Percentiles rank a stretch among this genome's conserved stretches.
These are phyloP conservation scores for Phalera bucephala DNA, from an alignment of 2,888 invertebrate genomes.

Conservation along the genomic window DNA sequence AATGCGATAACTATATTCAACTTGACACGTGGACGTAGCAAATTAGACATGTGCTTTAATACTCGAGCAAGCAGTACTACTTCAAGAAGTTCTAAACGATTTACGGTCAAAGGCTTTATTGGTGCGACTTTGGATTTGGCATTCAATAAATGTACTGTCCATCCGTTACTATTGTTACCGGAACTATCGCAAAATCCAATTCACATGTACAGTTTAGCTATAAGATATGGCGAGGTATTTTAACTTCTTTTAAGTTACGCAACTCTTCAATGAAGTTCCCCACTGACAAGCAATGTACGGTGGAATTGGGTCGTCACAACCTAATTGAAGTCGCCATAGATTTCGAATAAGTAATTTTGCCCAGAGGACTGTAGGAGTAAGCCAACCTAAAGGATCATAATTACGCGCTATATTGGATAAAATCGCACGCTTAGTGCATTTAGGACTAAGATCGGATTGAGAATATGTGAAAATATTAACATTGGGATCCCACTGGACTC, in stretches of 20 bases:
- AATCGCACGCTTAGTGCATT: not conserved
- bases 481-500: not conserved
- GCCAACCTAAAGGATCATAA: not conserved
- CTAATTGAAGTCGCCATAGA: not conserved
- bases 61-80: not conserved
- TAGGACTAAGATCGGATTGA: too few relatives aligned
- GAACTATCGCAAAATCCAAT: conserved; percentile 2
- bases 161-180: not conserved
- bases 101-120: conserved; percentile 1
- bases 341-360: not conserved
- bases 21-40: not conserved
- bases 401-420: not conserved
- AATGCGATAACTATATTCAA: not conserved
- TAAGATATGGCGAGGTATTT: not conserved
- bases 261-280: not conserved
- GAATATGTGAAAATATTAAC: too few relatives aligned
- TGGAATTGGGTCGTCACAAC: not conserved
- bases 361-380: not conserved
- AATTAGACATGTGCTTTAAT: not conserved
- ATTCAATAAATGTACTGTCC: not conserved
- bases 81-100: not conserved
- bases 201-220: not conserved
- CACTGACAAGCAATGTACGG: not conserved
- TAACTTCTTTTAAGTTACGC: not conserved
- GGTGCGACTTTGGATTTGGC: conserved; percentile 3